Evolutionary conservation across 2,888 invertebrate genomes (phyloP).

Genomic region (Xestobium rufovillosum): DNA sequence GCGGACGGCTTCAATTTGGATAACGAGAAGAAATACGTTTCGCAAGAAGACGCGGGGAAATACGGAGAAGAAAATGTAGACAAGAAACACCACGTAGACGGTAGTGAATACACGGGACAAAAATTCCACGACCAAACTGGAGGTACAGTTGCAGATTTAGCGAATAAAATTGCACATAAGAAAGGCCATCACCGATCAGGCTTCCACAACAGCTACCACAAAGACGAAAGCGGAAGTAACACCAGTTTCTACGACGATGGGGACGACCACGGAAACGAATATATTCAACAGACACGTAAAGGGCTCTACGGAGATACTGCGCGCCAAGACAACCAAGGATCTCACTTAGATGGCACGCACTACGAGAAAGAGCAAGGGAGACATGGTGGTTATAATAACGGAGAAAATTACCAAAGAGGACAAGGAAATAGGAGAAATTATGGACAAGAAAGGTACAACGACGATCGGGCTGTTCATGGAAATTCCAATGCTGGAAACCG

Average conservation of each 20-base stretch:
- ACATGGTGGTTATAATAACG: constrained; percentile 34
- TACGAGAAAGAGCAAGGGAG: constrained; percentile 31
- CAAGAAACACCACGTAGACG: constrained; percentile 33
- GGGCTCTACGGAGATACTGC: constrained; percentile 32
- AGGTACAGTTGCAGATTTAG: constrained; percentile 29
- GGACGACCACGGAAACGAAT: constrained; percentile 42
- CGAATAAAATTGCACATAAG: constrained; percentile 46
- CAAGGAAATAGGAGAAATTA: constrained; percentile 32
- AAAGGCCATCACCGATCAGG: constrained; percentile 64
- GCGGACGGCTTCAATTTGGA: constrained; percentile 36
- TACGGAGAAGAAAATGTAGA: constrained; percentile 32
- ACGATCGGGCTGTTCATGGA: constrained; percentile 29
- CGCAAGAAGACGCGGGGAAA: constrained; percentile 32
- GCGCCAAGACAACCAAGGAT: constrained; percentile 29
- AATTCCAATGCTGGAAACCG: constrained; percentile 25
- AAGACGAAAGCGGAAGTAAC: constrained; percentile 62
- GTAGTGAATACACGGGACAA: constrained; percentile 32
- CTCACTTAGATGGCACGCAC: constrained; percentile 29
- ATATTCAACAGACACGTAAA: constrained; percentile 33
- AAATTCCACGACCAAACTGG: constrained; percentile 35
- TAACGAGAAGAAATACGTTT: constrained; percentile 31
- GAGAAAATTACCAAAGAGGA: constrained; percentile 33
- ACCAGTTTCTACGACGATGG: constrained; percentile 62
- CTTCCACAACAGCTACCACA: constrained; percentile 61
- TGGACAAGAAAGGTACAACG: constrained; percentile 33